These are phyloP conservation scores for Brachionus sp. DNA, from an alignment of 1,140 invertebrate species.

Conservation along the genomic window DNA sequence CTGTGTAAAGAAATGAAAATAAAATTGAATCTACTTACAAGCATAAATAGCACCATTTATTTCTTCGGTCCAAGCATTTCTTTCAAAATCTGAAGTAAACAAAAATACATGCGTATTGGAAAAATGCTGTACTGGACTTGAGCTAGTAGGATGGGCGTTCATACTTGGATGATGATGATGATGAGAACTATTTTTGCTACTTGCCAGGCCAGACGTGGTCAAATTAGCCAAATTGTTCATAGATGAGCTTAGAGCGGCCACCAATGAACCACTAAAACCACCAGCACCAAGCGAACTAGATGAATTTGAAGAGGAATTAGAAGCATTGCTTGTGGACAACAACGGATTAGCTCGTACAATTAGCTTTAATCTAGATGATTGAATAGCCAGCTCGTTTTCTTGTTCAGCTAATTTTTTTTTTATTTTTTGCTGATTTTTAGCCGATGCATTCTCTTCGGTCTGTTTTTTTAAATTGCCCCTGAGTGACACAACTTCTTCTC, in stretches of 20 bases:
- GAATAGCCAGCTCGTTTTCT: conserved; percentile 38
- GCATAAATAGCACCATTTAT: conserved; percentile 43
- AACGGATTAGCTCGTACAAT: conserved; percentile 24
- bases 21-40: conserved; percentile 12
- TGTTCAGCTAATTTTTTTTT: conserved; percentile 45
- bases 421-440: conserved; percentile 37
- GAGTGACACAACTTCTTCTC: conserved; percentile 1
- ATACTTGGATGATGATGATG: not conserved
- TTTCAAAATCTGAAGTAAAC: conserved; percentile 37
- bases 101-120: conserved; percentile 21
- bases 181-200: conserved; percentile 9
- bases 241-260: conserved; percentile 27
- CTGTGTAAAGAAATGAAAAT: not conserved
- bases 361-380: conserved; percentile 24
- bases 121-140: not conserved
- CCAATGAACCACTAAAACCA: not conserved
- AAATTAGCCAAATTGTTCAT: conserved; percentile 40
- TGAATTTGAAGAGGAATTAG: conserved; percentile 8
- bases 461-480: conserved; percentile 24
- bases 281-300: not conserved
- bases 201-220: not conserved
- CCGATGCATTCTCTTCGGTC: conserved; percentile 34
- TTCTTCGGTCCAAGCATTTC: conserved; percentile 42
- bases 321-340: not conserved
- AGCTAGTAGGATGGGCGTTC: not conserved